phyloP scores from a whole-genome alignment of 2,888 invertebrate species.

The Phyllotreta cruciferae region DNA sequence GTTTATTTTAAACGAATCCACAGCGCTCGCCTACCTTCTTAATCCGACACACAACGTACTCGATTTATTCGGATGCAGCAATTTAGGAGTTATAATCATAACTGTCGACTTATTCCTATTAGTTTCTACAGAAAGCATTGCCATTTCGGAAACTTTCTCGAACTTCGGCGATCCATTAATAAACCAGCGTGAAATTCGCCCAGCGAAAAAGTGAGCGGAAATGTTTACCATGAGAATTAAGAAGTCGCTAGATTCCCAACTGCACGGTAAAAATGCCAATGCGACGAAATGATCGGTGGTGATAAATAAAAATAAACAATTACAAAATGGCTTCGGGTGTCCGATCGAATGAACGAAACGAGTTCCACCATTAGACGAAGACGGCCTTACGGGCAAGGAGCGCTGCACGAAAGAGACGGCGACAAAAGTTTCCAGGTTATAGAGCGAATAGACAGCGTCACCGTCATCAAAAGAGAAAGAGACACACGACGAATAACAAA shows the following conservation, averaged over 20 bases:
- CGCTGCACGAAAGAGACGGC: conserved; percentile 42
- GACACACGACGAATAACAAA: conserved; percentile 28
- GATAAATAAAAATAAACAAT: conserved; percentile 46
- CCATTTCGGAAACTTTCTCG: too few relatives aligned
- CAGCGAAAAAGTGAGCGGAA: not conserved
- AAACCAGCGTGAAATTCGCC: too few relatives aligned
- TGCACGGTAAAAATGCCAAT: conserved; percentile 11
- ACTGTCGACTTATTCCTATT: too few relatives aligned
- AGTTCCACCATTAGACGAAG: conserved; percentile 40
- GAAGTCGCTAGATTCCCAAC: conserved; percentile 15
- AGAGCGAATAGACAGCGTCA: conserved; percentile 39
- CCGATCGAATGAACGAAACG: conserved; percentile 38
- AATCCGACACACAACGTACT: not conserved
- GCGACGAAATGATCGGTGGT: conserved; percentile 28
- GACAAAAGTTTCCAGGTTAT: conserved; percentile 36
- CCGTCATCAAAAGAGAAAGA: conserved; percentile 44
- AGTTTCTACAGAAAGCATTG: too few relatives aligned
- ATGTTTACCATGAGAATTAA: conserved; percentile 5
- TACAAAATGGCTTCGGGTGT: conserved; percentile 57
- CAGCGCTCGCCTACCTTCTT: not conserved
- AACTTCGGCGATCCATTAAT: too few relatives aligned
- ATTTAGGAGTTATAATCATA: too few relatives aligned
- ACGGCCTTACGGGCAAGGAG: conserved; percentile 32
- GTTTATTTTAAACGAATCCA: conserved; percentile 3
- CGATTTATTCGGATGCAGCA: too few relatives aligned